These are phyloP conservation scores for Odontophorus gujanensis DNA, from an alignment of 2,113 vertebrate genomes.

Conservation along the genomic window DNA sequence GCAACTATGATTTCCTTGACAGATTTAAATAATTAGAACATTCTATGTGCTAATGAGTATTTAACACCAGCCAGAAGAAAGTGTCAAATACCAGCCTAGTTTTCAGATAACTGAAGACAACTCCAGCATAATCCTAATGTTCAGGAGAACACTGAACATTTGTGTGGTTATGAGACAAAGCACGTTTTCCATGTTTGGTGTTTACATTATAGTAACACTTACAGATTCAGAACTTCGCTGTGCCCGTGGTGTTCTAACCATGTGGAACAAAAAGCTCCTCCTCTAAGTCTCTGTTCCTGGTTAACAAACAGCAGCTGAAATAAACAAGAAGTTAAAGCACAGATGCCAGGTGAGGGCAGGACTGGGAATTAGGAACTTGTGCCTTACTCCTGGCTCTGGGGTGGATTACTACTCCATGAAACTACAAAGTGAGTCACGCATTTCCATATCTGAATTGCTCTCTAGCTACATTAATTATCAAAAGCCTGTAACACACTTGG, in stretches of 20 bases:
- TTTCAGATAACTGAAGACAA: neutral
- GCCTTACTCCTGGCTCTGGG: neutral
- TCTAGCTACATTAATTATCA: neutral
- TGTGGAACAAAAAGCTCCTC: slow-evolving; percentile 25
- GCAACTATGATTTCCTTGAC: neutral
- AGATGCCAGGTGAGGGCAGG: neutral
- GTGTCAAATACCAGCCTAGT: neutral
- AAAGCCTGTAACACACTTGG: neutral
- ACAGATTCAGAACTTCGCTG: slow-evolving; percentile 1
- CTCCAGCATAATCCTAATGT: neutral
- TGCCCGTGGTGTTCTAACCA: neutral
- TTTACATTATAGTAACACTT: slow-evolving; percentile 38
- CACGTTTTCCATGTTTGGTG: slow-evolving; percentile 27
- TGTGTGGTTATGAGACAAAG: neutral
- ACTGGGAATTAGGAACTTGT: neutral
- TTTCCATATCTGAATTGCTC: neutral
- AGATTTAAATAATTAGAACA: neutral
- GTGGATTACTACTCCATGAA: neutral
- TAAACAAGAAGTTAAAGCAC: slow-evolving; percentile 30
- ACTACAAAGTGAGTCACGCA: neutral
- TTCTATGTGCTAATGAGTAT: neutral
- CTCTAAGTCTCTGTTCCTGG: slow-evolving; percentile 17
- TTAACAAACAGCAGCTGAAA: slow-evolving; percentile 32
- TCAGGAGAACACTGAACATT: neutral
- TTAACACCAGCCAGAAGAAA: neutral